Evolutionary conservation across 2,888 invertebrate genomes (phyloP).

Genomic region (Julus scanicus): DNA sequence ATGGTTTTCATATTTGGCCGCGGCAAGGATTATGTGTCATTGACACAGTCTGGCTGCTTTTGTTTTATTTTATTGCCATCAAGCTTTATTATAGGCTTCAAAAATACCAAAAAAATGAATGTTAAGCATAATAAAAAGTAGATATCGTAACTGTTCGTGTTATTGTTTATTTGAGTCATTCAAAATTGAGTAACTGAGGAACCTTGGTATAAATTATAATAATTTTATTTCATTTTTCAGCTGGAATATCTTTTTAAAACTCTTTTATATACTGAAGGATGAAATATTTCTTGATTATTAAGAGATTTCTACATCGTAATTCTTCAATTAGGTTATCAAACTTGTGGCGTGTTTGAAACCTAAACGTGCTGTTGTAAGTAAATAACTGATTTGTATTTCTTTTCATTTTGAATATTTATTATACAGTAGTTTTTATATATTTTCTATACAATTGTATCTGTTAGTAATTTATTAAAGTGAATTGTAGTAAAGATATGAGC

Average conservation of each 20-base stretch:
- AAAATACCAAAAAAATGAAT: no score
- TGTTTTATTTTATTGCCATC: no score
- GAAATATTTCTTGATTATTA: not conserved
- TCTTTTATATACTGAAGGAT: not conserved
- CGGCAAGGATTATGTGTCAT: no score
- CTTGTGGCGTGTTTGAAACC: not conserved
- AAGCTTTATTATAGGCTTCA: no score
- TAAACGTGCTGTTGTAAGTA: not conserved
- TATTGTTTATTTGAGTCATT: not conserved
- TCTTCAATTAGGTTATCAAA: not conserved
- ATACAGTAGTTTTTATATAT: not conserved
- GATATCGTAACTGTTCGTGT: no score
- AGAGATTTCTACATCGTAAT: not conserved
- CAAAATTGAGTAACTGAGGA: no score
- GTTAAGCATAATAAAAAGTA: no score
- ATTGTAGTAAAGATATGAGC: not conserved
- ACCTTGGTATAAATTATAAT: no score
- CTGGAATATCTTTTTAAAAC: conserved; percentile 23
- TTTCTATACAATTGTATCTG: not conserved
- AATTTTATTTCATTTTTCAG: conserved; percentile 5
- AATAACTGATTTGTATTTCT: not conserved
- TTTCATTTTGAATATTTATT: no score
- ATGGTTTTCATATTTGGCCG: no score
- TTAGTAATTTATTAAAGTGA: not conserved
- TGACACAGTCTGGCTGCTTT: no score